A percentile compares a stretch with the other conserved stretches of the same genome.
Evolutionary conservation across 2,888 invertebrate species (phyloP).

Genomic region (Pristionchus japonicus): DNA sequence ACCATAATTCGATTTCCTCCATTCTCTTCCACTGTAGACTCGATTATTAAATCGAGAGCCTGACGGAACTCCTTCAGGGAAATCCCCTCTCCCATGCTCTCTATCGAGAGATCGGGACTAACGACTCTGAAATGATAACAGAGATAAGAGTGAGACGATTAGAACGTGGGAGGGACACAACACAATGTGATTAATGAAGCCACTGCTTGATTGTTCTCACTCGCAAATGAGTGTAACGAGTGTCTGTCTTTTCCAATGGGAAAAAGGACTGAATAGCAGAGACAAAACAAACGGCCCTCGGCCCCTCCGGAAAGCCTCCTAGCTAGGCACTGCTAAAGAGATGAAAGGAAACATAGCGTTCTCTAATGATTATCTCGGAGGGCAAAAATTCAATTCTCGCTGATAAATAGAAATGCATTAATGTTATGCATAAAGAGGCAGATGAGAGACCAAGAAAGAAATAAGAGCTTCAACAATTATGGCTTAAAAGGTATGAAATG

Average conservation of each 20-base stretch:
- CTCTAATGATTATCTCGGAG: too few species aligned
- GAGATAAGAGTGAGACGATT: background rate
- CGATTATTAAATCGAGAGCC: constrained; percentile 40
- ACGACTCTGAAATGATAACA: background rate
- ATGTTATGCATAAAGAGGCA: too few species aligned
- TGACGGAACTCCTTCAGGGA: constrained; percentile 38
- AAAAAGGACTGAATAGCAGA: background rate
- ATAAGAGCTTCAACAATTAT: too few species aligned
- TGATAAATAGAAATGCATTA: too few species aligned
- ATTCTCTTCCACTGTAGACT: constrained; percentile 33
- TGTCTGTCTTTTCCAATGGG: background rate
- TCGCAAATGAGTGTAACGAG: background rate
- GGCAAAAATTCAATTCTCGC: too few species aligned
- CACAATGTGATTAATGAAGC: constrained; percentile 12
- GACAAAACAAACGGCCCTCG: background rate
- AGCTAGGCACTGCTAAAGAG: too few species aligned
- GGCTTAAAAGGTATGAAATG: too few species aligned
- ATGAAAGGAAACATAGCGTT: too few species aligned
- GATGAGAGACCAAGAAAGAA: too few species aligned
- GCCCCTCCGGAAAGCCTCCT: too few species aligned
- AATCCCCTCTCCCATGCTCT: constrained; percentile 36
- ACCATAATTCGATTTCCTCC: constrained; percentile 40
- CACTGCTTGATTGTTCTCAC: background rate
- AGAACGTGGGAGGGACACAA: background rate
- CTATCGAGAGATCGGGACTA: background rate